phyloP scores from a whole-genome alignment of 2,113 vertebrate genomes.

The Nothocercus julius region DNA sequence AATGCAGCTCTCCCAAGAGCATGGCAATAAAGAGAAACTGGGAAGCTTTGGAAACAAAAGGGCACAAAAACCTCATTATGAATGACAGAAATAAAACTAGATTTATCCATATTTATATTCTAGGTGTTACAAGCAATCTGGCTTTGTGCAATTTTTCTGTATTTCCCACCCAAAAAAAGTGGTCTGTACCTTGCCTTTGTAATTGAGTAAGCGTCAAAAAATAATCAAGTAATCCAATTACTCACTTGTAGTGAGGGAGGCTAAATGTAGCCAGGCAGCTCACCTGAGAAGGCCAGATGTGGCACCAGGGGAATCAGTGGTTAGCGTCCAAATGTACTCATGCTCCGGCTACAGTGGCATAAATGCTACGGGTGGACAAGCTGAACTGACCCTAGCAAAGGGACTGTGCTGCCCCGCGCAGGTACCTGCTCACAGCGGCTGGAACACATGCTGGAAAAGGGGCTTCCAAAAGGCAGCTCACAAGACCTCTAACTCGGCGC shows the following conservation, averaged over 20 bases:
- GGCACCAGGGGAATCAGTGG: too few relatives aligned
- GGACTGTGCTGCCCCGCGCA: accelerated
- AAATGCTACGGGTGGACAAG: accelerated
- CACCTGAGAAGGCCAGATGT: accelerated
- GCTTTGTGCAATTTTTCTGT: not conserved
- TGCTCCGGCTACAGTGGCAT: accelerated
- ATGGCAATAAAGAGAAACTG: not conserved
- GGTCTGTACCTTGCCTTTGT: not conserved
- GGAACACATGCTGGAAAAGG: accelerated
- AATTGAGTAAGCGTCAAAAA: not conserved
- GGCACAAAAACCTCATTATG: not conserved
- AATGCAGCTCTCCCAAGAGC: not conserved
- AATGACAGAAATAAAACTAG: not conserved
- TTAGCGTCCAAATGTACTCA: too few relatives aligned
- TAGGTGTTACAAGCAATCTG: not conserved
- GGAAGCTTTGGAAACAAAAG: not conserved
- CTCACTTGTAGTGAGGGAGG: accelerated
- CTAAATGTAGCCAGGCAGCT: not conserved
- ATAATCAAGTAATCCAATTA: not conserved
- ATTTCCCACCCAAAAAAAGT: not conserved
- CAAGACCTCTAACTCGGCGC: not conserved
- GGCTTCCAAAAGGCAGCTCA: not conserved
- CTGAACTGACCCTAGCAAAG: accelerated
- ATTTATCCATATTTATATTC: accelerated
- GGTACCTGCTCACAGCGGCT: accelerated